Evolutionary conservation across 2,797 vertebrate genomes (phyloP), one percentile per base, ranked within the genome.

Genomic region (Sebastes trivittatus): DNA sequence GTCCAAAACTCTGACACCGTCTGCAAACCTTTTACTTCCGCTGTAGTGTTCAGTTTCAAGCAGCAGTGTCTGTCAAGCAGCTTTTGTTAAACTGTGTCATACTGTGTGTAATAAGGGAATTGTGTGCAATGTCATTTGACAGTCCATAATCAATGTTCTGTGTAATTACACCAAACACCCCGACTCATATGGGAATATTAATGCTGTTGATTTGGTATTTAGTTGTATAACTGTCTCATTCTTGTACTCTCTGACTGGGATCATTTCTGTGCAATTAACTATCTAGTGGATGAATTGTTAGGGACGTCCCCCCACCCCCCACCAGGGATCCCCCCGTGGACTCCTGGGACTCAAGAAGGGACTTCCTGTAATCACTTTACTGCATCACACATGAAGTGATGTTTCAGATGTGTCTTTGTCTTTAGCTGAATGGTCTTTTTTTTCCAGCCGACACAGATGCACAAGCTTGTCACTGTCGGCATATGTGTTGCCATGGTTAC

Each of bases 401-500:
- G 75, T 52, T 38, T 66, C 36, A 13, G 36, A 38, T 38, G 36
- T 14, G 11, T 78, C 78, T 16, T 78, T 82, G 66, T 77, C 77
- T 77, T 59, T 2, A n/a, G 30, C 23, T 70, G 10, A 76, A 75
- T 79, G 62, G 64, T 55, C 42, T 29, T 30, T 74, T 58, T 61
- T 49, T 23, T 20, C 2, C n/a, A 49, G 16, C 64, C 14, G 10
- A 75, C 78, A 72, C 86, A 85, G 77, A 88, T 85, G 59, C 82
- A 84, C 77, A 22, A 34, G 61, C 63, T 68, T 13, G 18, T 85
- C 66, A 64, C 70, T 18, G 9, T 72, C 27, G 46, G 46, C 58
- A 14, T 38, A 73, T 68, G 52, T 1, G 83, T 93, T 82, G 69
- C 90, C 89, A 88, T 86, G 88, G 91, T 75, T 67, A 93, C 88